Conservation (phyloP, 2,113 vertebrate species). For the Butastur rufipennis region DNA sequence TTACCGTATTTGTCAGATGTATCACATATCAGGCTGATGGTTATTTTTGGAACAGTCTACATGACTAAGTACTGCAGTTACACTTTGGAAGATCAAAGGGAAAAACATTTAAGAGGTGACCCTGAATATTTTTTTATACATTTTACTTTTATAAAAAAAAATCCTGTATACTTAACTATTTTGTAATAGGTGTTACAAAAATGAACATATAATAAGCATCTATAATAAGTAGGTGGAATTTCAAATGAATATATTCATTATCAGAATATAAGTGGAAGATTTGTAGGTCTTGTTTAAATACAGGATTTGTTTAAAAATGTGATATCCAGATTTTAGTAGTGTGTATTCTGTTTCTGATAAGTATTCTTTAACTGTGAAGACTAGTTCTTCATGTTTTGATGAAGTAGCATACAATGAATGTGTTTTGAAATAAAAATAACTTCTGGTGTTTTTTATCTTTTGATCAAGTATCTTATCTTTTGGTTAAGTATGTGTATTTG, state of each 20-base stretch:
- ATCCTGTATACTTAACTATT: background rate
- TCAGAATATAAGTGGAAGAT: background rate
- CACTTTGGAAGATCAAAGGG: constrained; percentile 76
- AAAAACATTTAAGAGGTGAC: constrained; percentile 77
- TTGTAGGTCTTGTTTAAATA: background rate
- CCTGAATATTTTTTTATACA: constrained; percentile 42
- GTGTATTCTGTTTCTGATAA: background rate
- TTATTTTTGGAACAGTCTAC: constrained; percentile 91
- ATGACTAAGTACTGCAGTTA: constrained; percentile 86
- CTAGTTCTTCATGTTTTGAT: background rate
- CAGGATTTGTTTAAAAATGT: background rate
- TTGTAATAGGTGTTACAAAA: constrained; percentile 10
- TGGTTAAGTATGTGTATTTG: background rate
- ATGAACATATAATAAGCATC: background rate
- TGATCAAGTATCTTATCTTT: background rate
- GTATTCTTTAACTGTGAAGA: background rate
- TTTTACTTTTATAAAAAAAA: constrained; percentile 25
- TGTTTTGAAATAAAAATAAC: background rate
- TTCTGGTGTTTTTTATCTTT: background rate
- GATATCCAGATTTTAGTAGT: background rate
- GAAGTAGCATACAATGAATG: background rate
- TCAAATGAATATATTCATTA: background rate
- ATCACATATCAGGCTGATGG: constrained; percentile 81
- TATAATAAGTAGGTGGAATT: background rate
- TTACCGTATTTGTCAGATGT: constrained; percentile 85